Evolutionary conservation across 1,140 invertebrate genomes (phyloP).

Genomic region (Coelopa frigida): DNA sequence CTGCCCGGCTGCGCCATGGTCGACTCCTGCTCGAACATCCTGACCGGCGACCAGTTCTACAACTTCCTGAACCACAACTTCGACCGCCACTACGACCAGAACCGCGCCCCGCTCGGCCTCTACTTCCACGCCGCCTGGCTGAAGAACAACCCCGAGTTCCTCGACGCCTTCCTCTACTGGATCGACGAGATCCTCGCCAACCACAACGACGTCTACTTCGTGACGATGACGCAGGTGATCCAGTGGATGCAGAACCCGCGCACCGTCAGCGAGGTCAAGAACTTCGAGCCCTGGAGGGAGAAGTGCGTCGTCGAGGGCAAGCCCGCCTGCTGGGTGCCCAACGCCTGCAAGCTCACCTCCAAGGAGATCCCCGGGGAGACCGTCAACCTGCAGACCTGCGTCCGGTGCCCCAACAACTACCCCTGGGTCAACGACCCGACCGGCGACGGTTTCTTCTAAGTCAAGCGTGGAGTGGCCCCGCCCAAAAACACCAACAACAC

Average conservation of each 20-base stretch:
- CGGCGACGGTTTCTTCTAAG: conserved; percentile 83
- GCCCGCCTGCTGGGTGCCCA: conserved; percentile 78
- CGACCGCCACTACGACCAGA: conserved; percentile 89
- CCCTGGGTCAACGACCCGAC: conserved; percentile 91
- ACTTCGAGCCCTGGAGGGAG: conserved; percentile 90
- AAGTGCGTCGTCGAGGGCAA: conserved; percentile 76
- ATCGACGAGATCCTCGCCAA: conserved; percentile 83
- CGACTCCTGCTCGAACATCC: conserved; percentile 90
- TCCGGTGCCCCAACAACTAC: conserved; percentile 88
- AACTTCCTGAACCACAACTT: conserved; percentile 95
- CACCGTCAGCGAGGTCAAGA: conserved; percentile 75
- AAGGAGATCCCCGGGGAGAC: conserved; percentile 90
- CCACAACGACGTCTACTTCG: conserved; percentile 91
- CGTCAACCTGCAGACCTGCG: conserved; percentile 86
- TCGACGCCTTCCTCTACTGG: conserved; percentile 91
- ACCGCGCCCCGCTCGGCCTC: conserved; percentile 84
- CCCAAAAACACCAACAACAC: background rate
- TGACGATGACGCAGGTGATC: conserved; percentile 95
- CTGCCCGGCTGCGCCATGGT: conserved; percentile 93
- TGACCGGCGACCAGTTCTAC: conserved; percentile 90
- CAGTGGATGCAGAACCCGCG: conserved; percentile 94
- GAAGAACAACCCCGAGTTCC: conserved; percentile 88
- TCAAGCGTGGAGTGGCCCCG: conserved; percentile 21
- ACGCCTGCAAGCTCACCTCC: conserved; percentile 81
- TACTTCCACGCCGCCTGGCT: conserved; percentile 96